Conservation (phyloP, 1,140 invertebrate genomes). For the Caenorhabditis elegans region DNA sequence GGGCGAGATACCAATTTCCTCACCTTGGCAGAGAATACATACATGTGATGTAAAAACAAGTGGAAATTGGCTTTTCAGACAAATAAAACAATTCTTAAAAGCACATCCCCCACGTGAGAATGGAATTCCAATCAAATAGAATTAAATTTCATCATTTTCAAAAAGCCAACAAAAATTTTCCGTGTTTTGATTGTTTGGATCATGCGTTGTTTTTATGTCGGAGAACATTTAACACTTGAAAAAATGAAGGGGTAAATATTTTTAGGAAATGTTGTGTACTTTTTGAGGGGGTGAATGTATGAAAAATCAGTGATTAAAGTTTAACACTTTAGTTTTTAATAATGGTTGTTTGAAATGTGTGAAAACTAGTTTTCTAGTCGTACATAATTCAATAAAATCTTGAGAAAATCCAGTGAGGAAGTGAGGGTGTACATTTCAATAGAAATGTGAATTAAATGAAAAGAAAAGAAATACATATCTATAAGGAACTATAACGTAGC, state of each 20-base stretch:
- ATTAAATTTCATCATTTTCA: not conserved
- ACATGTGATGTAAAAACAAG: too few relatives aligned
- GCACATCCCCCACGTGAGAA: not conserved
- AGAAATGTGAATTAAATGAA: not conserved
- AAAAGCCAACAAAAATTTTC: not conserved
- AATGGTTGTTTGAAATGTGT: not conserved
- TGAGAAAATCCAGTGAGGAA: constrained; percentile 4
- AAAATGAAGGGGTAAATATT: not conserved
- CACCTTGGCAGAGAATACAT: too few relatives aligned
- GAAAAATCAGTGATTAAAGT: not conserved
- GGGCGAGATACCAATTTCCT: too few relatives aligned
- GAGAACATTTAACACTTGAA: not conserved
- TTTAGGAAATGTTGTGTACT: not conserved
- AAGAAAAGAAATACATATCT: not conserved
- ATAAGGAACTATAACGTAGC: too few relatives aligned
- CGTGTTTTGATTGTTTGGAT: not conserved
- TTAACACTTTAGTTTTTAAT: not conserved
- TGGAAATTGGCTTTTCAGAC: too few relatives aligned
- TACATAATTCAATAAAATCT: constrained; percentile 16
- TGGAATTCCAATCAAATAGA: not conserved
- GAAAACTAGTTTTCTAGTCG: not conserved
- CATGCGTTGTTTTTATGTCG: not conserved
- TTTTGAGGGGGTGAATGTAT: not conserved
- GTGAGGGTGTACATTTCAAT: not conserved
- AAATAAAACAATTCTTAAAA: too few relatives aligned